Conservation (phyloP, 2,113 vertebrate genomes). For the Desmodus rotundus region DNA sequence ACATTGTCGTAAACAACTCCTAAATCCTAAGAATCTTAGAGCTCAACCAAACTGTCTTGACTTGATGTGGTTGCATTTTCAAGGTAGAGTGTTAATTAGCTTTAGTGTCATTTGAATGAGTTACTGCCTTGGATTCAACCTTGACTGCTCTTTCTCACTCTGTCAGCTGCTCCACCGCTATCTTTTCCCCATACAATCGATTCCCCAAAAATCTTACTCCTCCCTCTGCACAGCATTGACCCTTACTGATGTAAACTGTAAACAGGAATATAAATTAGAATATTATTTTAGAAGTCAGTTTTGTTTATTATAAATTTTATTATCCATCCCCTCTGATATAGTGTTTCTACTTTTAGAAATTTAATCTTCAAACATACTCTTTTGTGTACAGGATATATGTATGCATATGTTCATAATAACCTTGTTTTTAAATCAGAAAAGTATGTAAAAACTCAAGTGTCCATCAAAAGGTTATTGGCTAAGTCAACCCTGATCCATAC, state of each 20-base stretch:
- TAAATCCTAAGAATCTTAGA: background rate
- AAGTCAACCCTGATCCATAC: background rate
- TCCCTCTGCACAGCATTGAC: background rate
- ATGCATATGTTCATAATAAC: background rate
- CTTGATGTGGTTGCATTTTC: background rate
- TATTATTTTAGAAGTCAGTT: background rate
- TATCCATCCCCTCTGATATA: background rate
- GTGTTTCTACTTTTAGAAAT: background rate
- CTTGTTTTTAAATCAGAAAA: slow-evolving; percentile 13
- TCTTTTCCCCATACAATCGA: background rate
- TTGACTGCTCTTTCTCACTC: background rate
- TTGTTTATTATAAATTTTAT: background rate
- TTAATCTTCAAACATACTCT: background rate
- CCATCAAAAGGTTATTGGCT: background rate
- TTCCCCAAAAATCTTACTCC: background rate
- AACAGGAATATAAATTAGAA: background rate
- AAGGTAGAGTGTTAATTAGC: background rate
- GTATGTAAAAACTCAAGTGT: background rate
- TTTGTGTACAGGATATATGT: background rate
- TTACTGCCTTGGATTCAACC: background rate
- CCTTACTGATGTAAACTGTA: background rate
- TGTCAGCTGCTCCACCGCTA: background rate
- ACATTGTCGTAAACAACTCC: background rate
- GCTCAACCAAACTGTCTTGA: background rate
- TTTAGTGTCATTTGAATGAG: background rate